These are phyloP conservation scores for Diploptera punctata DNA, from an alignment of 2,888 invertebrate species.

Conservation along the genomic window DNA sequence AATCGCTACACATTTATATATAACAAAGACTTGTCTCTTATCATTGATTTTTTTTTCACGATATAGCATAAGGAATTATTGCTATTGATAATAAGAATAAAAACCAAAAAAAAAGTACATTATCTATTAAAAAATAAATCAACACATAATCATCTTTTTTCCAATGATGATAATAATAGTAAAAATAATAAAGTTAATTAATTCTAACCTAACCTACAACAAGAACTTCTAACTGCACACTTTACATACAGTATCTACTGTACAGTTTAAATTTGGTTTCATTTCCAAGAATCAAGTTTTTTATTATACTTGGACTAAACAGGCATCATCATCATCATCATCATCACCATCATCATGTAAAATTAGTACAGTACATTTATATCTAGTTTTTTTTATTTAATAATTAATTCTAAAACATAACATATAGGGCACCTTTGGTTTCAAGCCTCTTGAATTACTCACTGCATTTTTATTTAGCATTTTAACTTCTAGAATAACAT, in stretches of 20 bases:
- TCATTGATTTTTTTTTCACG: constrained; percentile 25
- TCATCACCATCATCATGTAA: constrained; percentile 32
- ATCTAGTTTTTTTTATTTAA: constrained; percentile 35
- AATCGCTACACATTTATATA: constrained; percentile 11
- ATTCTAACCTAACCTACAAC: constrained; percentile 36
- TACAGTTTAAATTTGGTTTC: constrained; percentile 31
- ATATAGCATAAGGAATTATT: constrained; percentile 49
- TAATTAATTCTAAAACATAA: constrained; percentile 60
- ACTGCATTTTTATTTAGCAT: background rate
- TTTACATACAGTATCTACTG: constrained; percentile 32
- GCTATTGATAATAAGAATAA: constrained; percentile 51
- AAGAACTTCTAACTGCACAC: constrained; percentile 35
- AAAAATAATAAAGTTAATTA: no score
- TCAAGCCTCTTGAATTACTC: constrained; percentile 70
- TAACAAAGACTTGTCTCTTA: constrained; percentile 32
- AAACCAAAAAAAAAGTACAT: constrained; percentile 48
- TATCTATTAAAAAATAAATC: constrained; percentile 62
- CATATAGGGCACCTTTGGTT: constrained; percentile 86
- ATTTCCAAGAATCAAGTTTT: constrained; percentile 30
- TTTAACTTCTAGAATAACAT: background rate
- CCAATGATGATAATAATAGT: constrained; percentile 20
- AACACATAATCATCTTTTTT: constrained; percentile 52
- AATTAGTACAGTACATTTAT: constrained; percentile 35
- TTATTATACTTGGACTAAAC: constrained; percentile 33
- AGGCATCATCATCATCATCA: no score